Percentiles rank a stretch among this genome's conserved stretches.
Conservation (phyloP, 2,797 vertebrate species). For the Denticeps clupeoides region DNA sequence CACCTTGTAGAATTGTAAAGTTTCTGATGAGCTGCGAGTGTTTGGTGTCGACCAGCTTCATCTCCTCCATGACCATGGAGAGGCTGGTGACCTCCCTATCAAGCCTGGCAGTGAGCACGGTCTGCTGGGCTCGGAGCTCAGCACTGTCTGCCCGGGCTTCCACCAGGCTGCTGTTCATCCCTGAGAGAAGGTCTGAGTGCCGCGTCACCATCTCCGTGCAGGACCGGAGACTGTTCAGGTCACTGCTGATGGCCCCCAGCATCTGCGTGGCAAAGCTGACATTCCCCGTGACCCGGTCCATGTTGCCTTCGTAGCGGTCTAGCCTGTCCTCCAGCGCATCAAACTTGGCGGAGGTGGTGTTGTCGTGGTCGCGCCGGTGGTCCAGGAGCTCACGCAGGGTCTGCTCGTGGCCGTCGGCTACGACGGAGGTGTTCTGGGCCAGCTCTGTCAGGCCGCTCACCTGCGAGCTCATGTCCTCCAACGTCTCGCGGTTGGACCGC, state of each 20-base stretch:
- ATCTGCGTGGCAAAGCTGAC: conserved; percentile 55
- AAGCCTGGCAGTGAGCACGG: conserved; percentile 44
- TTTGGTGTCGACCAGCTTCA: conserved; percentile 77
- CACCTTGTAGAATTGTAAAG: conserved; percentile 65
- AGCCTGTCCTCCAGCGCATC: conserved; percentile 48
- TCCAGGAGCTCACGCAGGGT: conserved; percentile 71
- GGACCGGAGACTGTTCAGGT: conserved; percentile 80
- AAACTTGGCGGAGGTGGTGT: conserved; percentile 49
- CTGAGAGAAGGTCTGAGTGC: conserved; percentile 76
- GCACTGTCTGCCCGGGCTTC: conserved; percentile 68
- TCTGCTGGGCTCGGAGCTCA: conserved; percentile 62
- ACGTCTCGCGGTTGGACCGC: conserved; percentile 78
- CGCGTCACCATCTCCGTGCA: conserved; percentile 80
- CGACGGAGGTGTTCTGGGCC: conserved; percentile 76
- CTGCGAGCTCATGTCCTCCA: conserved; percentile 83
- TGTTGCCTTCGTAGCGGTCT: conserved; percentile 49
- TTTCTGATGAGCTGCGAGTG: conserved; percentile 78
- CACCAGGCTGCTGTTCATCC: conserved; percentile 72
- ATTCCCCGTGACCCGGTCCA: conserved; percentile 57
- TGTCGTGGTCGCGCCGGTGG: conserved; percentile 55
- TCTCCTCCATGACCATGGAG: conserved; percentile 92
- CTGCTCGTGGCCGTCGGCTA: conserved; percentile 64
- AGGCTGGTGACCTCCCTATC: conserved; percentile 58
- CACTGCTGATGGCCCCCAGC: conserved; percentile 66
- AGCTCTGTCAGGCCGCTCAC: conserved; percentile 73